A percentile compares a stretch with the other conserved stretches of the same genome.
phyloP scores from a whole-genome alignment of 2,888 invertebrate species.

The Amphiduros pacificus region DNA sequence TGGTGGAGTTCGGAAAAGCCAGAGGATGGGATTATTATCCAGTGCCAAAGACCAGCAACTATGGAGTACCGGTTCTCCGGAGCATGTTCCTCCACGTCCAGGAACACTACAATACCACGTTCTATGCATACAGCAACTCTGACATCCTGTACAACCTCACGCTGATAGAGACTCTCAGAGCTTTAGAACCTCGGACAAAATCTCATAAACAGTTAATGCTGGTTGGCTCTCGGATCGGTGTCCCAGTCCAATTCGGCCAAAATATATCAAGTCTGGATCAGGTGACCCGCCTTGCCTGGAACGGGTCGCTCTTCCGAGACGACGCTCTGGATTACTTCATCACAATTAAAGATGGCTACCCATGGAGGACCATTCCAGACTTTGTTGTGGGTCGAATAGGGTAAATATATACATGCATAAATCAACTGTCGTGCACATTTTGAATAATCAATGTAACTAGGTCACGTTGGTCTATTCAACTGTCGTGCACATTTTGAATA shows the following conservation, averaged over 20 bases:
- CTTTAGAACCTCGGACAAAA: not conserved
- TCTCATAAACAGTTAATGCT: constrained; percentile 13
- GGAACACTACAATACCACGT: not conserved
- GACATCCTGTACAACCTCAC: constrained; percentile 16
- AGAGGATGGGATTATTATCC: constrained; percentile 11
- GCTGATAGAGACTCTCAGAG: constrained; percentile 8
- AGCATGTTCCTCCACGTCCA: constrained; percentile 21
- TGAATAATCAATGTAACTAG: no score
- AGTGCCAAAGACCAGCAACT: not conserved
- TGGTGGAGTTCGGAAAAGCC: not conserved
- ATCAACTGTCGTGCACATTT: no score
- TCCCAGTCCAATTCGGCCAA: not conserved
- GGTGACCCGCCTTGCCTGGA: not conserved
- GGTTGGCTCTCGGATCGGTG: constrained; percentile 15
- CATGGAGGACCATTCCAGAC: constrained; percentile 18
- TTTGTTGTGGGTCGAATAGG: constrained; percentile 21
- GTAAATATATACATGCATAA: no score
- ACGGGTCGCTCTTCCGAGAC: constrained; percentile 3
- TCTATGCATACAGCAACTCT: constrained; percentile 17
- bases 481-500: no score
- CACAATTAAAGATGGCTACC: constrained; percentile 12
- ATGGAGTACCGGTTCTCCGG: constrained; percentile 14
- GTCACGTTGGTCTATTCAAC: no score
- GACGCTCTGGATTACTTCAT: constrained; percentile 19
- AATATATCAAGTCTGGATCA: not conserved